These are phyloP conservation scores for Acronicta psi DNA, from an alignment of 2,888 invertebrate genomes.

Conservation along the genomic window DNA sequence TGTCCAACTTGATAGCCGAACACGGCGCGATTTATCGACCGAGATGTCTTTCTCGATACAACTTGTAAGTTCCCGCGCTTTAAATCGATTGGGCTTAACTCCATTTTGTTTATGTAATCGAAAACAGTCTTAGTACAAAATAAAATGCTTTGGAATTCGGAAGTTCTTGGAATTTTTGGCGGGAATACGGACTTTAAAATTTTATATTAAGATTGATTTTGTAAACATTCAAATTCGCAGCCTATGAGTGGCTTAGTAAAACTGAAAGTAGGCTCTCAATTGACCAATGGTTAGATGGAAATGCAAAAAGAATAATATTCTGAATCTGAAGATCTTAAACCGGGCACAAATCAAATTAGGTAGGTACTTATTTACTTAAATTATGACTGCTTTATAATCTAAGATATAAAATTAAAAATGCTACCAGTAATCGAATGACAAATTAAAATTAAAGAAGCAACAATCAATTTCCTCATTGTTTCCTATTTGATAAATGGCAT, in stretches of 20 bases:
- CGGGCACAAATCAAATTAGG: too few relatives aligned
- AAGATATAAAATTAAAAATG: too few relatives aligned
- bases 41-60: conserved; percentile 82
- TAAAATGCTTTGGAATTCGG: conserved; percentile 19
- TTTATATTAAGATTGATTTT: too few relatives aligned
- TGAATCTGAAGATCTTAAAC: too few relatives aligned
- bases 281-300: too few relatives aligned
- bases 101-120: conserved; percentile 58
- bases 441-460: neutral
- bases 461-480: conserved; percentile 1
- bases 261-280: too few relatives aligned
- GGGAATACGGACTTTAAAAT: neutral
- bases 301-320: too few relatives aligned
- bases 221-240: too few relatives aligned
- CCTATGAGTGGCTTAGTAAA: too few relatives aligned
- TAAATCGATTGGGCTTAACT: conserved; percentile 66
- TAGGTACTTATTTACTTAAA: too few relatives aligned
- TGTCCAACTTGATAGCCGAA: conserved; percentile 79
- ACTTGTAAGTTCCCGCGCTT: conserved; percentile 67
- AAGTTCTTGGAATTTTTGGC: conserved; percentile 33
- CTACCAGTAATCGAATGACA: neutral
- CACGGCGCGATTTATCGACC: conserved; percentile 82
- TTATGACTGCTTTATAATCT: too few relatives aligned
- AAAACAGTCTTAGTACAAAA: conserved; percentile 48
- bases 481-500: conserved; percentile 21